Conservation (phyloP, 2,888 invertebrate genomes). For the Sminthurinus aureus region DNA sequence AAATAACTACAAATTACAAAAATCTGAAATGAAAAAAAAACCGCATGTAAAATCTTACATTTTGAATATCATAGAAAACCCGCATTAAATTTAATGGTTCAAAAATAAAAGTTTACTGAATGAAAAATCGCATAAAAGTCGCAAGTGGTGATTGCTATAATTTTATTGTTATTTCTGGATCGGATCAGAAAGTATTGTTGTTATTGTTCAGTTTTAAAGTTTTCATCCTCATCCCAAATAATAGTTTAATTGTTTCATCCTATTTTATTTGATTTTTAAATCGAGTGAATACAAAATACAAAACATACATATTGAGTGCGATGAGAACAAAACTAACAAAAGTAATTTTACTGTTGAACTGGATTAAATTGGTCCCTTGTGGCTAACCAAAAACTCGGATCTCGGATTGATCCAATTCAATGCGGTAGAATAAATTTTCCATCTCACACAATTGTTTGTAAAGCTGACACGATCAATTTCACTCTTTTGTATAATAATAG, state of each 20-base stretch:
- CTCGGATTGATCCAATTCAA: neutral
- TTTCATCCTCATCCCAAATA: too few species aligned
- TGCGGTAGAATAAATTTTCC: conserved; percentile 25
- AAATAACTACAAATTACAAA: neutral
- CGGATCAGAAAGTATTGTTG: too few species aligned
- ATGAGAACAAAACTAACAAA: conserved; percentile 1
- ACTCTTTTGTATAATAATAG: conserved; percentile 16
- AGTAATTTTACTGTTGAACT: conserved; percentile 4
- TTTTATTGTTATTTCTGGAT: too few species aligned
- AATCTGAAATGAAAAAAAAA: neutral
- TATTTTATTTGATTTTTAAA: too few species aligned
- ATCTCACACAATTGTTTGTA: conserved; percentile 17
- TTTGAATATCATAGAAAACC: neutral
- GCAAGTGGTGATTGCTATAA: too few species aligned
- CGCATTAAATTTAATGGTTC: too few species aligned
- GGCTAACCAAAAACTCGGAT: conserved; percentile 21
- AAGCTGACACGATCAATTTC: conserved; percentile 31
- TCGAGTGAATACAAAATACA: too few species aligned
- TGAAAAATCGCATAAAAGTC: too few species aligned
- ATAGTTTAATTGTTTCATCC: too few species aligned
- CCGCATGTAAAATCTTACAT: neutral
- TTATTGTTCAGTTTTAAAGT: too few species aligned
- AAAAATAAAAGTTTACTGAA: too few species aligned
- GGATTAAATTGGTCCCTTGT: conserved; percentile 30
- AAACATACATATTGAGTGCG: neutral